These are phyloP conservation scores for Andrena dorsata DNA, from an alignment of 2,888 invertebrate genomes.

Conservation along the genomic window DNA sequence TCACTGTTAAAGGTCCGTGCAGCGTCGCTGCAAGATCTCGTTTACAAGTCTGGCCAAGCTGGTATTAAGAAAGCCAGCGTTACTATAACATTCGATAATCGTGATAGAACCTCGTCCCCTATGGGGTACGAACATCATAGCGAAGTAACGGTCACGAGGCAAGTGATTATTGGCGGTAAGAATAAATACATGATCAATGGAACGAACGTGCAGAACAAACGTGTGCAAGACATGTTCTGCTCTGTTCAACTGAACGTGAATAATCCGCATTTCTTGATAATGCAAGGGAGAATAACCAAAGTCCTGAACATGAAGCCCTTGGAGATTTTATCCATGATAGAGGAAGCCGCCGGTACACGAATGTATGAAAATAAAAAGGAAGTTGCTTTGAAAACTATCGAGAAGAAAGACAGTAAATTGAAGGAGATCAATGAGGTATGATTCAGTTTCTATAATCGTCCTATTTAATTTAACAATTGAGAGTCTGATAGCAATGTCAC, in stretches of 20 bases:
- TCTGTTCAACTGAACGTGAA: constrained; percentile 99
- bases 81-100: constrained; percentile 97
- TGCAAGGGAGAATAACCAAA: constrained; percentile 99
- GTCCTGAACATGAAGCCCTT: constrained; percentile 99
- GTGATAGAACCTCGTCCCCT: constrained; percentile 92
- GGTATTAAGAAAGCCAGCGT: constrained; percentile 98
- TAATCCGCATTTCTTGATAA: constrained; percentile 99
- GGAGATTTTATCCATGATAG: constrained; percentile 98
- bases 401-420: constrained; percentile 96
- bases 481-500: not conserved
- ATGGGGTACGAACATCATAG: constrained; percentile 95
- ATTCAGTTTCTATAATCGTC: constrained; percentile 43
- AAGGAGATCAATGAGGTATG: constrained; percentile 92
- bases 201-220: constrained; percentile 94
- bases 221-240: constrained; percentile 97
- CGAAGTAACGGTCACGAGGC: constrained; percentile 96
- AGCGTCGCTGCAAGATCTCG: constrained; percentile 95
- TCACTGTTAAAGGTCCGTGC: constrained; percentile 91
- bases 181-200: constrained; percentile 98
- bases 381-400: constrained; percentile 93
- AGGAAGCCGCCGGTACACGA: constrained; percentile 99
- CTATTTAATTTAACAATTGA: not conserved
- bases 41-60: constrained; percentile 99
- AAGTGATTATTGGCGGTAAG: constrained; percentile 94
- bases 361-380: constrained; percentile 98